Evolutionary conservation across 2,113 vertebrate genomes (phyloP), one percentile per base, ranked within the genome.

Genomic region (Proteles cristata): DNA sequence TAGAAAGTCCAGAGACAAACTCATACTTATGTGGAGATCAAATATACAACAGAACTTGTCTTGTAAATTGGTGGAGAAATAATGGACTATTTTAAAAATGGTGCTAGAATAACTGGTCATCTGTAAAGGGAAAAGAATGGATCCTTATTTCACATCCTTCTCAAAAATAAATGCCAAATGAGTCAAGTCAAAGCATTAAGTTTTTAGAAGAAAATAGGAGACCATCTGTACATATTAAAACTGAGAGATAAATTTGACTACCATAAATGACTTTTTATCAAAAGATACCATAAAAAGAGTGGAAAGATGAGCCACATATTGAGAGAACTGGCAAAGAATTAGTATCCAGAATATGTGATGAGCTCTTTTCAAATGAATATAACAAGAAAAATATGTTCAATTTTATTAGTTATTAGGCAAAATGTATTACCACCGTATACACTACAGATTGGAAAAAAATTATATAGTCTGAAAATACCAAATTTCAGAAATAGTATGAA

Each of bases 91-190:
- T 86, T 83, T 82, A 17, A 77, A 84, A 97, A 94, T 86, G 58
- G 31, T 48, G 7, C 33, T 85, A 43, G 26, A 88, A 88, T 77
- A 93, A 95, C 45, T 87, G 68, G 11, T 89, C 48, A 61, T 76
- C 39, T 53, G 7, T 45, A 91, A 88, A 19, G 11, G 21, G 26
- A 74, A 85, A 83, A 92, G 84, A 91, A 80, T 91, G n/a, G 19
- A 81, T 80, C 19, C 68, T 53, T 55, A 28, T 77, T 76, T 97
- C 55, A 92, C 33, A 71, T 79, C 12, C 88, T 85, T 61, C 83
- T 91, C 69, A 93, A 74, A 97, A 93, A 92, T 88, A 55, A 69
- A 91, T 65, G 71, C 35, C 55, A 79, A 61, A 68, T 79, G 63
- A 68, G 33, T 50, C 63, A 93, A 77, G 82, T 77, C 43, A 79